Evolutionary conservation across 1,140 invertebrate species (phyloP), one percentile per base, ranked within the genome.

Genomic region (Cyphomyrmex costatus): DNA sequence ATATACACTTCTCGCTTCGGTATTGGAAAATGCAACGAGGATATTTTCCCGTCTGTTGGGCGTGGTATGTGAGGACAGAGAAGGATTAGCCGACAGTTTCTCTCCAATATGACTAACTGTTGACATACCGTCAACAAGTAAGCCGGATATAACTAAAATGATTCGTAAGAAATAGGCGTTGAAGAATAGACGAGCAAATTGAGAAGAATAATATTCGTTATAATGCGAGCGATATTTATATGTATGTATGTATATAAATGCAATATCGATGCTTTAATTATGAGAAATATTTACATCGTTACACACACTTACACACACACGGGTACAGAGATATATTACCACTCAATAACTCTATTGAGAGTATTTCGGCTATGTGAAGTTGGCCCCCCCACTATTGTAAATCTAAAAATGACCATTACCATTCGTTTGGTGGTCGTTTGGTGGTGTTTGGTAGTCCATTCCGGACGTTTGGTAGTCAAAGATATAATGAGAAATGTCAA

Each of bases 41-140:
- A 83, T 68, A 80, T 73, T 83, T 83, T 83, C 36, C 16, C 70
- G 36, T 83, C 24, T 46, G 24, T 27, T 60, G 51, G 79, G 79
- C 79, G 68, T 80, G 49, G 78, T 30, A 5, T 8, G 53, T n/a
- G 14, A 73, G 53, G 56, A 83, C 79, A 83, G 49, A 70, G 78
- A 80, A 80, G 79, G 79, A 83, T 83, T 83, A 83, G 68, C 14
- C 36, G 53, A 24, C 79, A 60, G 46, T 73, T n/a, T n/a, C 68
- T 83, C 42, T 12, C 14, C 79, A 53, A 83, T 83, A 60, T 24
- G 49, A 56, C 79, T 46, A 83, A 24, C 53, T 60, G 53, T 24
- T 49, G 46, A 73, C 27, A 68, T 60, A 60, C n/a, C 53, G 24
- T 68, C 21, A 36, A 46, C 36, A 30, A 60, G 12, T n/a, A 73